phyloP scores from a whole-genome alignment of 2,113 vertebrate species.

The Chelonoidis abingdonii region DNA sequence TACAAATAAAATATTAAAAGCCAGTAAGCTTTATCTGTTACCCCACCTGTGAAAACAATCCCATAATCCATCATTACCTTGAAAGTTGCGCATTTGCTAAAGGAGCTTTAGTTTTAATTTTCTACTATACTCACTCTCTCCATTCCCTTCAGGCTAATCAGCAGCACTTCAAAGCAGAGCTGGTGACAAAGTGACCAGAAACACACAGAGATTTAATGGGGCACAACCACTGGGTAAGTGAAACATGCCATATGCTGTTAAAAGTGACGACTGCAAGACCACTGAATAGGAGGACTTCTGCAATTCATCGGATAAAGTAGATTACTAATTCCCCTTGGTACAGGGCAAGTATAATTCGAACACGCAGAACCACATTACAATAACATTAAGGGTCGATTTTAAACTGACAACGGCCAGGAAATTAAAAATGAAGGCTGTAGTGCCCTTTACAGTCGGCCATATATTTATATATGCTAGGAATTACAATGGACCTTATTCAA shows the following conservation, averaged over 20 bases:
- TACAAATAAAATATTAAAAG: not conserved
- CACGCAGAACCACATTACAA: constrained; percentile 19
- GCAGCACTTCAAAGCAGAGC: constrained; percentile 47
- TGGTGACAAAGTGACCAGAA: constrained; percentile 58
- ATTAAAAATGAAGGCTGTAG: not conserved
- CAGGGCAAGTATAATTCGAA: not conserved
- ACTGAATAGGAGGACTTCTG: not conserved
- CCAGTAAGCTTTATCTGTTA: not conserved
- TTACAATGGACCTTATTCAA: not conserved
- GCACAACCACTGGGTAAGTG: constrained; percentile 39
- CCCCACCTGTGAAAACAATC: not conserved
- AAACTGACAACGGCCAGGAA: constrained; percentile 2
- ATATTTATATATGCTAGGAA: not conserved
- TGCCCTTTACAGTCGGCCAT: not conserved
- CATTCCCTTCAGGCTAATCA: constrained; percentile 49
- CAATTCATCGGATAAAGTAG: constrained; percentile 28
- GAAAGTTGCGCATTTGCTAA: constrained; percentile 26
- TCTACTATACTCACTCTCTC: not conserved
- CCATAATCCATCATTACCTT: constrained; percentile 20
- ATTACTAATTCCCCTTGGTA: not conserved
- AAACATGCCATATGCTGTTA: constrained; percentile 39
- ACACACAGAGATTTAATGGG: constrained; percentile 49
- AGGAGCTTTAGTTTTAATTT: constrained; percentile 35
- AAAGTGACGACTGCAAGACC: constrained; percentile 44
- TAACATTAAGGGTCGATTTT: not conserved